A percentile compares a stretch with the other conserved stretches of the same genome.
These are phyloP conservation scores for Apostichopus californicus DNA, from an alignment of 35 echinoderm and acorn worm species.

Conservation along the genomic window DNA sequence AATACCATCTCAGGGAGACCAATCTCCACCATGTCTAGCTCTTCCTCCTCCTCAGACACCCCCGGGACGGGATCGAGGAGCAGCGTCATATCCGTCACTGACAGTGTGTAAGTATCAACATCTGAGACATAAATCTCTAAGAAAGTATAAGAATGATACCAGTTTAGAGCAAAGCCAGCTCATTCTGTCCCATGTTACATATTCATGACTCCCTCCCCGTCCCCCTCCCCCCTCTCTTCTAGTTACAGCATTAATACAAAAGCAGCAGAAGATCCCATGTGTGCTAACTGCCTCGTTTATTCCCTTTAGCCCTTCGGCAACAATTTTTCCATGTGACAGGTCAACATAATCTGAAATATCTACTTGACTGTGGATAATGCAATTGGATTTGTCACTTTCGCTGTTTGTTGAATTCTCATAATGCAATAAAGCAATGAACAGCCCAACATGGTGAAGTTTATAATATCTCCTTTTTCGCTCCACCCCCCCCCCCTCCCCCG, in stretches of 20 bases:
- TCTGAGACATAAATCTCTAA: background rate
- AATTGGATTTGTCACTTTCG: no score
- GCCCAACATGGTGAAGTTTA: no score
- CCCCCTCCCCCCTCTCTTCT: background rate
- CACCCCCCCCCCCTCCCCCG: no score
- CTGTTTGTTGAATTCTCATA: no score
- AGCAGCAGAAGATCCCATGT: no score
- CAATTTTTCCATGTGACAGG: no score
- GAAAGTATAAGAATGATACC: background rate
- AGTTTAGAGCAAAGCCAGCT: background rate
- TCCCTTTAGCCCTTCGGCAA: no score
- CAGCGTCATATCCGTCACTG: conserved; percentile 62
- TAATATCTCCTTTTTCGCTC: no score
- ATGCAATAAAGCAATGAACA: no score
- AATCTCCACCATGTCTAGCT: conserved; percentile 75
- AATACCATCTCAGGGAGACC: conserved; percentile 73
- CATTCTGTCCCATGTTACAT: background rate
- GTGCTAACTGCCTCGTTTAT: no score
- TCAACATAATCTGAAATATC: no score
- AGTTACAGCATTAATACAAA: background rate
- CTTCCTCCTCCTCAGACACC: conserved; percentile 47
- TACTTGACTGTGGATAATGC: no score
- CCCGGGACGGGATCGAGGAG: conserved; percentile 56
- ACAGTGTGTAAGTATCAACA: conserved; percentile 74
- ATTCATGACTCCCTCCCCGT: background rate